Percentiles rank a stretch among this genome's conserved stretches.
Conservation (phyloP, 1,140 invertebrate genomes). For the Araneus ventricosus region DNA sequence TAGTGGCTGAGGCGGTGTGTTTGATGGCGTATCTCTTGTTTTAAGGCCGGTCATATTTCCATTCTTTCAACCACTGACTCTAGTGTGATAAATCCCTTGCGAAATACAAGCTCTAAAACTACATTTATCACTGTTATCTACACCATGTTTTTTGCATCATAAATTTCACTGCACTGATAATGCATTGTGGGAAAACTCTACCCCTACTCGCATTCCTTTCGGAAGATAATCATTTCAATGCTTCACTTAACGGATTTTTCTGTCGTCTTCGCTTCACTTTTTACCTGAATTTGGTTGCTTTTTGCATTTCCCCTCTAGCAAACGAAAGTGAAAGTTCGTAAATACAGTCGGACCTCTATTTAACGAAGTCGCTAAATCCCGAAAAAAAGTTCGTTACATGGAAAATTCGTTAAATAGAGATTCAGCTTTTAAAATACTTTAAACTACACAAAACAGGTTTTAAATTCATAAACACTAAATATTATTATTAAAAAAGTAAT, state of each 20-base stretch:
- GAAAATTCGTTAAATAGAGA: too few relatives aligned
- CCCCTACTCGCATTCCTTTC: slow-evolving; percentile 55
- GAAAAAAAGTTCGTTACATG: too few relatives aligned
- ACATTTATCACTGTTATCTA: slow-evolving; percentile 4
- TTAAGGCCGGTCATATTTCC: neutral
- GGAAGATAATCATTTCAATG: slow-evolving; percentile 14
- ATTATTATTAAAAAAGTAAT: too few relatives aligned
- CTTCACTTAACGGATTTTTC: slow-evolving; percentile 40
- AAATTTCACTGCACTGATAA: slow-evolving; percentile 59
- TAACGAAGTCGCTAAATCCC: too few relatives aligned
- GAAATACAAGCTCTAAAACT: neutral
- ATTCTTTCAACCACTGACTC: neutral
- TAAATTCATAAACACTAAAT: too few relatives aligned
- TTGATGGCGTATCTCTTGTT: slow-evolving; percentile 22
- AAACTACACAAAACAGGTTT: too few relatives aligned
- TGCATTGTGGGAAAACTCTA: slow-evolving; percentile 47
- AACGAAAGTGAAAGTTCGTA: too few relatives aligned
- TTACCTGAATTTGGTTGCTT: too few relatives aligned
- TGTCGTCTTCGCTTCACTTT: too few relatives aligned
- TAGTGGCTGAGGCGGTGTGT: neutral
- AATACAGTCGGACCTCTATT: too few relatives aligned
- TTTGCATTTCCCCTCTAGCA: neutral
- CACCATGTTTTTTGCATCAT: slow-evolving; percentile 43
- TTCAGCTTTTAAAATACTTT: too few relatives aligned
- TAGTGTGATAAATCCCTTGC: slow-evolving; percentile 7